Percentiles rank a stretch among this genome's conserved stretches.
Evolutionary conservation across 30 jellyfish, hydroid and myxozoan genomes (phyloP).

Genomic region (Hydractinia echinata): DNA sequence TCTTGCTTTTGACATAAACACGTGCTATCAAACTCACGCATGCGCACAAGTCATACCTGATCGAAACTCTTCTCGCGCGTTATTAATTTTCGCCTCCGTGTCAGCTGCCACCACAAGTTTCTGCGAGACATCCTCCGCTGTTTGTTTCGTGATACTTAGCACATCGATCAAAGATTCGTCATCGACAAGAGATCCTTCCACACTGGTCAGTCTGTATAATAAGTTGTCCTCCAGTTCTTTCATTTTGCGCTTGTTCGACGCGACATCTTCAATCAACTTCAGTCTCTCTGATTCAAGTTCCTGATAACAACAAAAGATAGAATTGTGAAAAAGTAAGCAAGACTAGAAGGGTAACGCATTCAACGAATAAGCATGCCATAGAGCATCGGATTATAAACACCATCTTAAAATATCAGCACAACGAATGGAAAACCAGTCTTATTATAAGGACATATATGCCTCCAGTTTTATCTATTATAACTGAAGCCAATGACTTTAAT

Average conservation of each 20-base stretch:
- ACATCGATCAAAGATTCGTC: conserved; percentile 80
- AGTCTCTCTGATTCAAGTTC: conserved; percentile 85
- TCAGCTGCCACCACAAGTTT: conserved; percentile 73
- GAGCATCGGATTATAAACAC: too few relatives aligned
- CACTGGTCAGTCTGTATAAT: conserved; percentile 68
- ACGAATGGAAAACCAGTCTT: too few relatives aligned
- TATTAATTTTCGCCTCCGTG: conserved; percentile 68
- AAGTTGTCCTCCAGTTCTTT: conserved; percentile 78
- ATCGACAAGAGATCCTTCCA: conserved; percentile 79
- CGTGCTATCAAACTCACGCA: too few relatives aligned
- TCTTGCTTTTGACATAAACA: too few relatives aligned
- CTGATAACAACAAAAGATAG: conserved; percentile 17
- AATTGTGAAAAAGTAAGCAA: neutral
- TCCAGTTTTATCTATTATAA: too few relatives aligned
- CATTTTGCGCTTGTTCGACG: conserved; percentile 72
- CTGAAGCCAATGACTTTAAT: too few relatives aligned
- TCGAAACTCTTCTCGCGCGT: conserved; percentile 86
- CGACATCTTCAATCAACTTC: conserved; percentile 67
- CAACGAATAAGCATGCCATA: too few relatives aligned
- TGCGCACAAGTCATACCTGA: conserved; percentile 36
- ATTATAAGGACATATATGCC: too few relatives aligned
- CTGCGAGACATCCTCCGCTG: conserved; percentile 81
- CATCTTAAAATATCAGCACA: too few relatives aligned
- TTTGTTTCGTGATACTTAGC: conserved; percentile 63
- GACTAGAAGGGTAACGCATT: too few relatives aligned